phyloP scores from a whole-genome alignment of 30 jellyfish, hydroid and myxozoan genomes.

The Hydra vulgaris region DNA sequence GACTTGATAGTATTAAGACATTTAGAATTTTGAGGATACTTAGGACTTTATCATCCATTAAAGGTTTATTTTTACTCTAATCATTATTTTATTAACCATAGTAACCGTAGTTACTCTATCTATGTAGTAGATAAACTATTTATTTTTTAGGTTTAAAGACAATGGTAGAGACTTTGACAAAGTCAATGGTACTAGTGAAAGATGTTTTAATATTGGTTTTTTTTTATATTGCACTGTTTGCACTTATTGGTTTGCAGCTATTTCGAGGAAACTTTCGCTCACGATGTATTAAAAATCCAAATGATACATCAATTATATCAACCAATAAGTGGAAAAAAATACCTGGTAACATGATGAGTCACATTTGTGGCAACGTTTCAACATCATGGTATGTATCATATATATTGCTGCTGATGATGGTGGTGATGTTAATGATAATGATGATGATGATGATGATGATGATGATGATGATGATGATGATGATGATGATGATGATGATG shows the following conservation, averaged over 20 bases:
- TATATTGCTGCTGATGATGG: not conserved
- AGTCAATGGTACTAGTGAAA: constrained; percentile 86
- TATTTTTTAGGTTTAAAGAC: constrained; percentile 76
- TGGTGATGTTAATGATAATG: no score
- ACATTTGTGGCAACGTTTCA: constrained; percentile 81
- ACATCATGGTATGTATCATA: constrained; percentile 59
- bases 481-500: not conserved
- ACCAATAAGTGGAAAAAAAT: constrained; percentile 31
- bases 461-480: not conserved
- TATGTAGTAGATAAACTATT: no score
- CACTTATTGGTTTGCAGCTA: constrained; percentile 76
- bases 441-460: not conserved
- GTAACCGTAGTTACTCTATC: no score
- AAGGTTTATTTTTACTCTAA: constrained; percentile 27
- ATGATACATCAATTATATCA: constrained; percentile 26
- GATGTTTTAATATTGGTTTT: constrained; percentile 76
- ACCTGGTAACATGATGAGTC: constrained; percentile 26
- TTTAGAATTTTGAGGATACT: constrained; percentile 83
- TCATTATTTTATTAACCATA: not conserved
- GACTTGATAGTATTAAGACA: constrained; percentile 60
- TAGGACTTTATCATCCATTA: constrained; percentile 84
- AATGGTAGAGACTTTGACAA: constrained; percentile 78
- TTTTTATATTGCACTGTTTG: constrained; percentile 76
- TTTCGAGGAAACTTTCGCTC: constrained; percentile 72
- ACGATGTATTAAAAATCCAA: constrained; percentile 53